Evolutionary conservation across 1,140 invertebrate species (phyloP), one percentile per base, ranked within the genome.

Genomic region (Ylistrum balloti): DNA sequence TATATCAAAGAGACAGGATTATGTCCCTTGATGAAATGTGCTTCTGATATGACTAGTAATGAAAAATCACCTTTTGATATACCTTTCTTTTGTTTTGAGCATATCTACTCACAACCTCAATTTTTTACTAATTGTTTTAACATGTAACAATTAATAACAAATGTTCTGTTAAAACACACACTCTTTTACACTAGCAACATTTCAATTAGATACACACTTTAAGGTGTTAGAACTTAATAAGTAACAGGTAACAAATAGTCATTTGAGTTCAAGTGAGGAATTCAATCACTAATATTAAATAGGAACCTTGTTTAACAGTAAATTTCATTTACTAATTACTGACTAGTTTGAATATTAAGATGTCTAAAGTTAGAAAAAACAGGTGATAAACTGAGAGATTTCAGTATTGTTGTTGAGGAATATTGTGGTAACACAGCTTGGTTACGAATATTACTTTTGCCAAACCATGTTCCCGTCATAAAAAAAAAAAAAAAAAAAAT

Each of bases 1-100:
- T 10, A 17, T 22, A 48, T 48, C 5, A 48, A 48, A 48, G 22
- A 17, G 45, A 48, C 45, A 48, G 13, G 3, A 22, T 48, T 74
- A n/a, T 74, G 5, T 7, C 56, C 56, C 22, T 74, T 74, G 20
- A 45, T 74, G 28, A 74, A 17, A 74, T 28, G 22, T 74, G 22
- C n/a, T 74, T 74, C 56, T n/a, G n/a, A 48, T 48, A 74, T 74
- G 22, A 74, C 28, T 74, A 74, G n/a, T 17, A 74, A 74, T 74
- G n/a, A 74, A 28, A 74, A 74, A 74, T 74, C 20, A 2, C 5
- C 17, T 28, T n/a, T n/a, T n/a, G n/a, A n/a, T n/a, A n/a, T n/a
- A n/a, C n/a, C n/a, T n/a, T n/a, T n/a, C n/a, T n/a, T n/a, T n/a
- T n/a, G n/a, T 5, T n/a, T 74, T 74, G 56, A 74, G 56, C 56